phyloP scores from a whole-genome alignment of 1,140 invertebrate species.

The Yoshiicerus persimilis region DNA sequence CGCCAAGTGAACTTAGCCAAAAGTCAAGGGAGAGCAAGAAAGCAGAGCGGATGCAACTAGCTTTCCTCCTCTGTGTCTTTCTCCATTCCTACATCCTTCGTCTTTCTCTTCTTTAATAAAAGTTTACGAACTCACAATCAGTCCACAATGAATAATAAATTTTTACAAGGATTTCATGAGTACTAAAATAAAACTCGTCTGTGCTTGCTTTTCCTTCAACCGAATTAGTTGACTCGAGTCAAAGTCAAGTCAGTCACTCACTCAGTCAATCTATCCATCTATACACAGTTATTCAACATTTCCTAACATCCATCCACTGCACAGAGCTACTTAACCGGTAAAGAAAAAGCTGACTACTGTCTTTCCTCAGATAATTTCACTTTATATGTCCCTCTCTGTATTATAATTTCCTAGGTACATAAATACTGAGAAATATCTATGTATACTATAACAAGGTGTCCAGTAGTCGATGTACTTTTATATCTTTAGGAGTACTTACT shows the following conservation, averaged over 20 bases:
- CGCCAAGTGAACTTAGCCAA: neutral
- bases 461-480: too few relatives aligned
- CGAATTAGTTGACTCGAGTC: constrained; percentile 7
- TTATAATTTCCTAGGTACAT: too few relatives aligned
- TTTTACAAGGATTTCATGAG: constrained; percentile 20
- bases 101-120: neutral
- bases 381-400: neutral
- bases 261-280: neutral
- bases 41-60: neutral
- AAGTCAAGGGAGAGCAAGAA: neutral
- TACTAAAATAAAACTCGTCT: constrained; percentile 13
- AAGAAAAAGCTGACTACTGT: neutral
- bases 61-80: neutral
- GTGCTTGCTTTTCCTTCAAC: neutral
- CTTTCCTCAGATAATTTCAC: neutral
- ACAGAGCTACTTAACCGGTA: neutral
- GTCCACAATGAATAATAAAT: constrained; percentile 23
- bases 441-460: too few relatives aligned
- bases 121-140: constrained; percentile 22
- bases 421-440: too few relatives aligned
- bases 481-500: too few relatives aligned
- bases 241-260: neutral
- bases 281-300: neutral
- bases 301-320: neutral
- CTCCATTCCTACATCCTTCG: neutral